Percentiles rank a stretch among this genome's conserved stretches.
phyloP scores from a whole-genome alignment of 1,140 invertebrate species.

The Chymomyza costata region DNA sequence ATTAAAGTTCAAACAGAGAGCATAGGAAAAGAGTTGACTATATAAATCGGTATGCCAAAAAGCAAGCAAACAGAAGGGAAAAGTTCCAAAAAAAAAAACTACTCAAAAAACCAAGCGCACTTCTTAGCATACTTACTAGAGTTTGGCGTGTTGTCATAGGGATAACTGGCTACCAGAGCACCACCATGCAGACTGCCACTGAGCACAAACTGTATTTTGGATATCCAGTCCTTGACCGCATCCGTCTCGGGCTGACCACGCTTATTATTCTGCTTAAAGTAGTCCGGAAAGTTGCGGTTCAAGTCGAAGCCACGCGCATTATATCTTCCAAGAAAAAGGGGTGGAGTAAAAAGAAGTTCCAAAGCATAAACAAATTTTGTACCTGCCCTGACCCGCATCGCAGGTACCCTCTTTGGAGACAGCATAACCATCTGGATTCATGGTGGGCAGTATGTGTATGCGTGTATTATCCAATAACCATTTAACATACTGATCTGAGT shows the following conservation, averaged over 20 bases:
- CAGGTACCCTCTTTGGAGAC: conserved; percentile 91
- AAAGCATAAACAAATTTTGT: conserved; percentile 8
- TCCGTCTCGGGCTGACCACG: conserved; percentile 93
- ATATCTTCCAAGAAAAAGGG: conserved; percentile 78
- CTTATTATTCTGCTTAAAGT: conserved; percentile 92
- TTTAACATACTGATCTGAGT: conserved; percentile 85
- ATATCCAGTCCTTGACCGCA: conserved; percentile 95
- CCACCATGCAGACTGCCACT: conserved; percentile 94
- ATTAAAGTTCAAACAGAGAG: conserved; percentile 56
- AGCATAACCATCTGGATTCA: conserved; percentile 95
- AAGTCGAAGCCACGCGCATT: conserved; percentile 92
- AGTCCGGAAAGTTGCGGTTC: conserved; percentile 95
- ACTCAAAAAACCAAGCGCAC: background rate
- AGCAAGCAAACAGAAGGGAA: too few species aligned
- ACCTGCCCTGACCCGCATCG: conserved; percentile 89
- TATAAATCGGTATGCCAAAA: conserved; percentile 38
- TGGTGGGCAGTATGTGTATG: conserved; percentile 93
- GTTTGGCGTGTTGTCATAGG: conserved; percentile 93
- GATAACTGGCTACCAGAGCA: conserved; percentile 93
- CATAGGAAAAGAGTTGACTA: conserved; percentile 31
- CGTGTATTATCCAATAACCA: conserved; percentile 92
- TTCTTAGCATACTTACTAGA: conserved; percentile 83
- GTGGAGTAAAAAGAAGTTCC: background rate
- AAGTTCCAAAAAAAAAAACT: background rate
- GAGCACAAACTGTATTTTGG: conserved; percentile 93